Evolutionary conservation across 2,113 vertebrate genomes (phyloP).

Genomic region (Apaloderma vittatum): DNA sequence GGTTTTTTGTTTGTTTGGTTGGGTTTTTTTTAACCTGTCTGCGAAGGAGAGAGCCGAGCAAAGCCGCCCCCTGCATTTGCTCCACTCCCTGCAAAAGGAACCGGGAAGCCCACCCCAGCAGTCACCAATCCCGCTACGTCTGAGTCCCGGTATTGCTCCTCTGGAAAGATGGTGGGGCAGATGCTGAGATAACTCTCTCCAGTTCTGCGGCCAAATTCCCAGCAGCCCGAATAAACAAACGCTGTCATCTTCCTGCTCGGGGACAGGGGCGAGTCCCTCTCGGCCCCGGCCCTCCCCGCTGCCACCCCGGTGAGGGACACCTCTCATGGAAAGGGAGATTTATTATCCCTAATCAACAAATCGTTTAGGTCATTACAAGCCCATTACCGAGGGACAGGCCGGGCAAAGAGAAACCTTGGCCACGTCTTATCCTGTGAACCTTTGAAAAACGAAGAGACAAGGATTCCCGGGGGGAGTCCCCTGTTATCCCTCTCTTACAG

Average conservation of each 20-base stretch:
- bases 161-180: neutral
- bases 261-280: neutral
- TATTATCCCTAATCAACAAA: slow-evolving; percentile 93
- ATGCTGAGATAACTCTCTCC: neutral
- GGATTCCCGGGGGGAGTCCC: slow-evolving; percentile 55
- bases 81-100: neutral
- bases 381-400: slow-evolving; percentile 86
- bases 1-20: neutral
- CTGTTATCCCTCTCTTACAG: neutral
- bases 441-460: slow-evolving; percentile 67
- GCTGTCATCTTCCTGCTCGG: neutral
- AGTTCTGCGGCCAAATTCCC: neutral
- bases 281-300: neutral
- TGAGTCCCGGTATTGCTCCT: neutral
- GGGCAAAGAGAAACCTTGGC: slow-evolving; percentile 64
- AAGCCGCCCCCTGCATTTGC: neutral
- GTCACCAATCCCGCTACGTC: neutral
- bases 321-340: slow-evolving; percentile 83
- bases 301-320: neutral
- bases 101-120: neutral
- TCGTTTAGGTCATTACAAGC: slow-evolving; percentile 91
- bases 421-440: slow-evolving; percentile 73
- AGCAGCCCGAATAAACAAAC: neutral
- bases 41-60: neutral
- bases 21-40: neutral